Conservation (phyloP, 2,113 vertebrate species). For the Sitta europaea region DNA sequence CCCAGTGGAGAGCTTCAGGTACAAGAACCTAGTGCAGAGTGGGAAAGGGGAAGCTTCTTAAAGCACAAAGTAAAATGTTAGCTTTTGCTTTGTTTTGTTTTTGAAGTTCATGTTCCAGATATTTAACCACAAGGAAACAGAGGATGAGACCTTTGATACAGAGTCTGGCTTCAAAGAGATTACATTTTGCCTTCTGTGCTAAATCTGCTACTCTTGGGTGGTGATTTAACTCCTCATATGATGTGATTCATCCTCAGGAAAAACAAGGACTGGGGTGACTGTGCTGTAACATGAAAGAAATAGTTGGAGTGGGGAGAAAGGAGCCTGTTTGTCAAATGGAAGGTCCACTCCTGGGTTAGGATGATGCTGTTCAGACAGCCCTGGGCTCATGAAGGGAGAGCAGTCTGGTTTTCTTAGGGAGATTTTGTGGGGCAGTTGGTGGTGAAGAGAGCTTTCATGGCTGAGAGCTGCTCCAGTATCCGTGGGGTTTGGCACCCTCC, state of each 20-base stretch:
- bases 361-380: background rate
- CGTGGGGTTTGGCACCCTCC: background rate
- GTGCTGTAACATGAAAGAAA: background rate
- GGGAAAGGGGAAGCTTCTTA: background rate
- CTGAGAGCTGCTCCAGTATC: background rate
- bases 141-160: conserved; percentile 14
- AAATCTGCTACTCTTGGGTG: background rate
- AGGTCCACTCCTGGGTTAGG: background rate
- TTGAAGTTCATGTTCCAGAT: background rate
- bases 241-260: conserved; percentile 29
- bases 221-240: conserved; percentile 15
- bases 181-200: conserved; percentile 22
- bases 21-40: background rate
- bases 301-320: background rate
- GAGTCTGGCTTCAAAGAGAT: conserved; percentile 18
- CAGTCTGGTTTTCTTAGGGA: background rate
- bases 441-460: background rate
- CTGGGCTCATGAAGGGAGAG: background rate
- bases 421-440: background rate
- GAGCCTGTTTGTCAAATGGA: background rate
- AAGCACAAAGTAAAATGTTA: background rate
- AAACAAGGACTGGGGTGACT: background rate
- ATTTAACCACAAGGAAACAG: conserved; percentile 18
- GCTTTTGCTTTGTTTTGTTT: background rate
- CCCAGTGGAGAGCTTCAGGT: background rate